Conservation (phyloP, 2,888 invertebrate species). For the Cerastoderma edule region DNA sequence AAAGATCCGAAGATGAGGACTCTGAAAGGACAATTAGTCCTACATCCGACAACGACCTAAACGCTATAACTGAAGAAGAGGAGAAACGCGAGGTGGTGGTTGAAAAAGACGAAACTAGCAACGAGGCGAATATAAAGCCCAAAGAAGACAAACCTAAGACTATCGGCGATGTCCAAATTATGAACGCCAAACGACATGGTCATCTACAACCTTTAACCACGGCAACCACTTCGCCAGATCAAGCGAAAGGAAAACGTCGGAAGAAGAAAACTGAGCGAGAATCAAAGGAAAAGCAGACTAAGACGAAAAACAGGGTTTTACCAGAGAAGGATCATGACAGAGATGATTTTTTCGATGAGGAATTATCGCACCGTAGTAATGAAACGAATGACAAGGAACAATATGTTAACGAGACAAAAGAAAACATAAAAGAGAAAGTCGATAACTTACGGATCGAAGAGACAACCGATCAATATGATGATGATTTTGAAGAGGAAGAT, state of each 20-base stretch:
- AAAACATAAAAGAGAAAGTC: background rate
- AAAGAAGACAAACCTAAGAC: conserved; percentile 19
- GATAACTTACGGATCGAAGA: background rate
- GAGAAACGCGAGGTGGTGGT: conserved; percentile 1
- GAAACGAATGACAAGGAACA: background rate
- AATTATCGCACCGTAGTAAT: background rate
- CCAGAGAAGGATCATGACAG: conserved; percentile 38
- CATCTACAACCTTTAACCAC: conserved; percentile 30
- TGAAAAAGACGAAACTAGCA: background rate
- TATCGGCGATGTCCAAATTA: conserved; percentile 21
- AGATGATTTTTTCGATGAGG: too few species aligned
- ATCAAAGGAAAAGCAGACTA: background rate
- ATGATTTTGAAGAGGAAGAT: conserved; percentile 42
- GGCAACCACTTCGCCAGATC: conserved; percentile 35
- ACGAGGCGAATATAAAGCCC: background rate
- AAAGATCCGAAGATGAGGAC: conserved; percentile 13
- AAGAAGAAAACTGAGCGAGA: background rate
- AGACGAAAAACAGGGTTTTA: conserved; percentile 35
- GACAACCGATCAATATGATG: conserved; percentile 30
- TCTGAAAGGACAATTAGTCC: conserved; percentile 23
- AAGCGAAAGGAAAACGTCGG: background rate
- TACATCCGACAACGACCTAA: conserved; percentile 15
- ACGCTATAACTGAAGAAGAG: background rate
- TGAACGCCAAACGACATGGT: conserved; percentile 23
- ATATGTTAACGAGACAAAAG: background rate